Percentiles rank a stretch among this genome's conserved stretches.
phyloP scores from a whole-genome alignment of 1,140 invertebrate species.

The Doryteuthis pealeii region DNA sequence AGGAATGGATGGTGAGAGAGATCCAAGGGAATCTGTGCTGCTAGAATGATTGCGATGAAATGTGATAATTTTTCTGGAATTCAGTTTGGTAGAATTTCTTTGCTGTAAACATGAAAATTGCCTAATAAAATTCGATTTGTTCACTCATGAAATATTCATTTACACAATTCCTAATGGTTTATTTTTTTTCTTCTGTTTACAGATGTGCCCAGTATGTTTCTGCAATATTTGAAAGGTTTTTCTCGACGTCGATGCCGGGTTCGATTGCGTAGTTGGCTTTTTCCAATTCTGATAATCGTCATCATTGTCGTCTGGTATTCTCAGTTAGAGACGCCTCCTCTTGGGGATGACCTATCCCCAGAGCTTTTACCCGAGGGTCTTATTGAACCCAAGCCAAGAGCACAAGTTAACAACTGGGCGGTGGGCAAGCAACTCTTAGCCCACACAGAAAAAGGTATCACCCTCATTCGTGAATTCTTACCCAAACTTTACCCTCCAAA shows the following conservation, averaged over 20 bases:
- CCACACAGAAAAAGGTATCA: neutral
- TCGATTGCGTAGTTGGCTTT: neutral
- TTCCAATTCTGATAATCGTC: neutral
- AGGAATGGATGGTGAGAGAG: no score
- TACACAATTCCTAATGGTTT: neutral
- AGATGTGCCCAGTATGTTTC: neutral
- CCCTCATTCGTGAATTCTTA: constrained; percentile 19
- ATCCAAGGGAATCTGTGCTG: no score
- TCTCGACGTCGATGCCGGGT: constrained; percentile 1
- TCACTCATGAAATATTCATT: neutral
- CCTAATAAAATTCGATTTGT: neutral
- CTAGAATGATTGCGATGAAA: neutral
- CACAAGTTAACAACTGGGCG: neutral
- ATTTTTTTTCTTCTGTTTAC: neutral
- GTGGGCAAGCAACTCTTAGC: constrained; percentile 5
- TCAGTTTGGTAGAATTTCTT: neutral
- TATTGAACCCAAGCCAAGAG: neutral
- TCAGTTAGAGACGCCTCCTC: neutral
- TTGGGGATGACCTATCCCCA: neutral
- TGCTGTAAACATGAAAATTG: neutral
- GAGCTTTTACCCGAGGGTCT: neutral
- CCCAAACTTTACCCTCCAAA: constrained; percentile 30
- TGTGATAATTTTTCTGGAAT: neutral
- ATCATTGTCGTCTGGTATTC: neutral
- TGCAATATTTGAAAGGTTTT: neutral